Percentiles rank a stretch among this genome's conserved stretches.
Evolutionary conservation across 2,797 vertebrate genomes (phyloP).

Genomic region (Bufotes viridis): DNA sequence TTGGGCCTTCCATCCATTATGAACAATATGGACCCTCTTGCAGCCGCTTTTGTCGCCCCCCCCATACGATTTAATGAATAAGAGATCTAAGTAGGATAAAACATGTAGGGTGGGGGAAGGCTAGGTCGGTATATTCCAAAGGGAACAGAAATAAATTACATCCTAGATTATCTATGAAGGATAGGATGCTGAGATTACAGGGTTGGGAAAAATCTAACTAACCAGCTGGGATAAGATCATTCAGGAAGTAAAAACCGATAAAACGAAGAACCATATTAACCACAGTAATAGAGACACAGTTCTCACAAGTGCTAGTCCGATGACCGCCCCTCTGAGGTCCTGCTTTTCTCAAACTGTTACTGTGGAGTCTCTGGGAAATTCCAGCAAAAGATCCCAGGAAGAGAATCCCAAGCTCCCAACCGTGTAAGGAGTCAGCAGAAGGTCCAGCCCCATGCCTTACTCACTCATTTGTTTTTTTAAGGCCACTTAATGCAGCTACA

Average conservation of each 20-base stretch:
- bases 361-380: conserved; percentile 7
- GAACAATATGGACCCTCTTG: too few species aligned
- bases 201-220: neutral
- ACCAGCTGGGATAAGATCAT: neutral
- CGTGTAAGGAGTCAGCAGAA: neutral
- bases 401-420: neutral
- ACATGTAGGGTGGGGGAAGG: neutral
- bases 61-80: neutral
- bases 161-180: neutral
- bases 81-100: neutral
- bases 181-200: neutral
- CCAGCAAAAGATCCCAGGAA: conserved; percentile 9
- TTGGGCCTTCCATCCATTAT: neutral
- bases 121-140: neutral
- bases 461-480: neutral
- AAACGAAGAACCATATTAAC: neutral
- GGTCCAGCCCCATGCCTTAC: neutral
- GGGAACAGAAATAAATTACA: neutral
- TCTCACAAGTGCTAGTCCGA: neutral
- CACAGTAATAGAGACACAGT: neutral
- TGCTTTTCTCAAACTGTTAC: neutral
- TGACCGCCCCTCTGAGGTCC: neutral
- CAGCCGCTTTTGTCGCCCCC: too few species aligned
- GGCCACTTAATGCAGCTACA: neutral
- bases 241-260: neutral